phyloP scores from a whole-genome alignment of 37 sponge, comb jelly and placozoan genomes.

The Dysidea cf. avara region DNA sequence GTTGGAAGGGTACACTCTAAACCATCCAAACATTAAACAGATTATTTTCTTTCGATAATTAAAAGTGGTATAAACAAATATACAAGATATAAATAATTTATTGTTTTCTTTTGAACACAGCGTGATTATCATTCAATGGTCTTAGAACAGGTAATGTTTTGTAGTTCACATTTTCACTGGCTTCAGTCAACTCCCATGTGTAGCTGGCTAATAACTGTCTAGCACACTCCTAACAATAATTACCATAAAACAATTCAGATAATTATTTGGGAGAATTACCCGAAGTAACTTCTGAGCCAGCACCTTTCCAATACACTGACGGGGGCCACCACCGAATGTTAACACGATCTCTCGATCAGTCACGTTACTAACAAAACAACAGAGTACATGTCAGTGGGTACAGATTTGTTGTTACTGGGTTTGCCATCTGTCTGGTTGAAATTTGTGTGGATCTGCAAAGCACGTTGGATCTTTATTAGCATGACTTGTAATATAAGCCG shows the following conservation, averaged over 20 bases:
- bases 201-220: conserved; percentile 24
- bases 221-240: conserved; percentile 37
- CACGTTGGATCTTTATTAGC: conserved; percentile 73
- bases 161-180: conserved; percentile 58
- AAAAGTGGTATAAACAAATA: no score
- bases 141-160: conserved; percentile 79
- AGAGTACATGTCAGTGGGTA: neutral
- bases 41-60: no score
- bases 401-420: conserved; percentile 15
- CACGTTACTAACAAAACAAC: conserved; percentile 36
- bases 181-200: conserved; percentile 46
- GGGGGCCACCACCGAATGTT: conserved; percentile 90
- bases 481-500: conserved; percentile 49
- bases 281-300: conserved; percentile 54
- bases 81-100: no score
- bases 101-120: conserved; percentile 13
- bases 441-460: conserved; percentile 71
- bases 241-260: neutral
- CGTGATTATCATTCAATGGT: conserved; percentile 62
- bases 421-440: conserved; percentile 81
- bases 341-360: conserved; percentile 63
- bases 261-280: conserved; percentile 10
- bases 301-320: conserved; percentile 70
- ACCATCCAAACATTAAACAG: no score
- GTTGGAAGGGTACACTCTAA: no score